These are phyloP conservation scores for Troides aeacus DNA, from an alignment of 2,888 invertebrate species.

Conservation along the genomic window DNA sequence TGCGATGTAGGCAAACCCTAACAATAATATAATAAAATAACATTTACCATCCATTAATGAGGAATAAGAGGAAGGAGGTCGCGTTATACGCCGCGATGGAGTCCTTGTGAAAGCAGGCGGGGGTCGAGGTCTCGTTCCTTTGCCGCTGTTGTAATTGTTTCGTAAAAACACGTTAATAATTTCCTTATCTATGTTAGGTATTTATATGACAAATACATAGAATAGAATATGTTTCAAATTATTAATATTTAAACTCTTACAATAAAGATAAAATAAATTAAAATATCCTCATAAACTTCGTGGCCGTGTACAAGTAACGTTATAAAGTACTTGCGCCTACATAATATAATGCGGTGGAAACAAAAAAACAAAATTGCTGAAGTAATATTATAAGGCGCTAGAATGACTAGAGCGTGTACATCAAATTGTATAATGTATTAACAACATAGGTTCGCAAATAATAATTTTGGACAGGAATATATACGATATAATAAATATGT, in stretches of 20 bases:
- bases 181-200: not conserved
- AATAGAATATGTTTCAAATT: not conserved
- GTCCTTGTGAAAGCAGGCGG: slow-evolving; percentile 88
- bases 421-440: not conserved
- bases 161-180: not conserved
- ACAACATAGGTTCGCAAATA: not conserved
- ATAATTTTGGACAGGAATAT: not conserved
- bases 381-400: slow-evolving; percentile 1
- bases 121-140: slow-evolving; percentile 80
- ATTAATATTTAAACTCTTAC: not conserved
- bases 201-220: not conserved
- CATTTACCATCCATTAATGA: slow-evolving; percentile 68
- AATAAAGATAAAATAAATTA: no score
- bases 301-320: no score
- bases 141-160: slow-evolving; percentile 63
- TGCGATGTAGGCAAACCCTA: not conserved
- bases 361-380: not conserved
- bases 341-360: not conserved
- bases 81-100: slow-evolving; percentile 87
- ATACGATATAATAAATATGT: slow-evolving; percentile 11
- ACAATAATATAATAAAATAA: slow-evolving; percentile 25
- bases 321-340: not conserved
- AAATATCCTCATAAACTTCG: no score
- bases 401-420: not conserved
- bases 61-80: slow-evolving; percentile 73